phyloP scores from a whole-genome alignment of 1,140 invertebrate genomes.

The Pseudomyrmex gracilis region DNA sequence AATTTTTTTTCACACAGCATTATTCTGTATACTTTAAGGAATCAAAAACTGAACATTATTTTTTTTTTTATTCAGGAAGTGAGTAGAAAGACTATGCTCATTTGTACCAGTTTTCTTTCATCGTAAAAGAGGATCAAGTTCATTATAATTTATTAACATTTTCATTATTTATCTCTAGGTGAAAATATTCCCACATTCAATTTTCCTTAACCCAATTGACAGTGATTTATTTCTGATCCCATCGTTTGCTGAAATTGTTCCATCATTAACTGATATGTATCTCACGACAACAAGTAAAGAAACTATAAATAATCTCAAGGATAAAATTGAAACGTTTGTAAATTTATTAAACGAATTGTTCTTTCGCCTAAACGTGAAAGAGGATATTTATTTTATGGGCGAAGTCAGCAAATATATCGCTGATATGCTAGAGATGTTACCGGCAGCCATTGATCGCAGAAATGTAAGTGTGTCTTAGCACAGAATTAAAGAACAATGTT shows the following conservation, averaged over 20 bases:
- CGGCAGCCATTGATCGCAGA: slow-evolving; percentile 84
- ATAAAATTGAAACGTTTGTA: slow-evolving; percentile 86
- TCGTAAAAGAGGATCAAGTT: neutral
- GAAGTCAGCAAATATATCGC: slow-evolving; percentile 88
- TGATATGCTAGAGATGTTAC: slow-evolving; percentile 87
- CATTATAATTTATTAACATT: slow-evolving; percentile 14
- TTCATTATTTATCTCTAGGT: slow-evolving; percentile 82
- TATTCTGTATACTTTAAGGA: too few relatives aligned
- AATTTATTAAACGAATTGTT: slow-evolving; percentile 87
- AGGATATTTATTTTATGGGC: slow-evolving; percentile 89
- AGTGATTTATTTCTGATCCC: slow-evolving; percentile 89
- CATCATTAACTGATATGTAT: slow-evolving; percentile 84
- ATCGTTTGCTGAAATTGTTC: slow-evolving; percentile 87
- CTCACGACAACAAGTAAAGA: too few relatives aligned
- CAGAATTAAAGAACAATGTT: slow-evolving; percentile 25
- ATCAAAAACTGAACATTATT: too few relatives aligned
- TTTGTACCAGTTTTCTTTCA: too few relatives aligned
- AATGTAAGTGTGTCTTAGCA: slow-evolving; percentile 84
- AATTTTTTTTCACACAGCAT: too few relatives aligned
- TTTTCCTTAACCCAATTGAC: slow-evolving; percentile 87
- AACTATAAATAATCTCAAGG: slow-evolving; percentile 80
- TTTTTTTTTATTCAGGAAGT: too few relatives aligned
- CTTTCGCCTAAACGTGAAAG: slow-evolving; percentile 87
- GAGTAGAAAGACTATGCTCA: too few relatives aligned
- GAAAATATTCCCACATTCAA: slow-evolving; percentile 88